Base-by-base conservation (phyloP, 2,113 vertebrate genomes). In the Phylloscopus trochilus region DNA sequence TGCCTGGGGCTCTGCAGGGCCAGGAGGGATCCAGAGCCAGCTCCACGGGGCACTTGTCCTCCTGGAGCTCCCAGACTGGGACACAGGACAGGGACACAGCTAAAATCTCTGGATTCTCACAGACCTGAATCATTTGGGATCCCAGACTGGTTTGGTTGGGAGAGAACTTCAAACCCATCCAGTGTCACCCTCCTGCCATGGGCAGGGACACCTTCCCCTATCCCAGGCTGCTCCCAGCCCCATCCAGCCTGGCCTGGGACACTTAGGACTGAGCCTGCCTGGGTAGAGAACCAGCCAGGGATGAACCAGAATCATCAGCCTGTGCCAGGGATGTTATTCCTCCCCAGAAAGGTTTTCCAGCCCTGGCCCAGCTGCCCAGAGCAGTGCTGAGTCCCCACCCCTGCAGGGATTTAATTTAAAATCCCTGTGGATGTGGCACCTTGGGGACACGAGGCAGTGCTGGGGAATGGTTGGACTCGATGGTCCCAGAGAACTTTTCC, bases 401-500 rank as follows among this genome's bases (percentile, higher is more conserved):
- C 53, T 44, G 46, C 1, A 17, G 24, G 30, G 49, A 14, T 72
- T 55, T 11, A 0, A 14, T 72, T 55, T 11, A 0, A 35, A 20
- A 8, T 1, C 41, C 30, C 2, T n/a, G 30, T 41, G 75, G 11
- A 18, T 73, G 85, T 72, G 85, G 43, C 76, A 35, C 17, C 11
- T 49, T 49, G 85, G 76, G 58, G 58, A 35, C 41, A 3, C 0
- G 10, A 35, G 22, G 27, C 83, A 67, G 11, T 0, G 69, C 18
- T 56, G 51, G 51, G 26, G 21, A 0, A 8, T 4, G 15, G 20
- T 30, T 70, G 56, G 30, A 2, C 30, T 47, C 2, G 0, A 1
- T 41, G 73, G 2, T 8, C 58, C 24, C 9, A 16, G 33, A 19
- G 67, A 10, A 5, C 4, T 18, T 46, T 82, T 30, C 53, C 62